phyloP scores from a whole-genome alignment of 2,888 invertebrate genomes.

The Oasisia sp. region DNA sequence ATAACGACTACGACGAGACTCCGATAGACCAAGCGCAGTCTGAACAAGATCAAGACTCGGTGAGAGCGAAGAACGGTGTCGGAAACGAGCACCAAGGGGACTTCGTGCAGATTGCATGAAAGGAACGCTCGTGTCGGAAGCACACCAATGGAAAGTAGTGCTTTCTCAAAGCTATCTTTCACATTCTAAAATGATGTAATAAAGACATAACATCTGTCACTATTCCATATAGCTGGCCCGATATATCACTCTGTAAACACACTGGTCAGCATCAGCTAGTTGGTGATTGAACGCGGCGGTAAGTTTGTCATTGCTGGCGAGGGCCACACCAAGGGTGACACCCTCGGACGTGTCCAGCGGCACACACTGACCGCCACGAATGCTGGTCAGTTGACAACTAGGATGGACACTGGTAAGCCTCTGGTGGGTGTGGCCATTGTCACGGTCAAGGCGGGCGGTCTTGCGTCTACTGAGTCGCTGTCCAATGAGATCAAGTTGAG shows the following conservation, averaged over 20 bases:
- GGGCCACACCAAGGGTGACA: slow-evolving; percentile 42
- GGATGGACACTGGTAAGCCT: slow-evolving; percentile 41
- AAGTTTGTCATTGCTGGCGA: slow-evolving; percentile 42
- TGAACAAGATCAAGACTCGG: too few relatives aligned
- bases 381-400: slow-evolving; percentile 42
- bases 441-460: slow-evolving; percentile 46
- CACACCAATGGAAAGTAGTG: too few relatives aligned
- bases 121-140: too few relatives aligned
- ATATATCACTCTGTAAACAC: too few relatives aligned
- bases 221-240: too few relatives aligned
- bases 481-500: slow-evolving; percentile 37
- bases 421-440: slow-evolving; percentile 37
- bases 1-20: not conserved
- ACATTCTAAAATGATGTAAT: too few relatives aligned
- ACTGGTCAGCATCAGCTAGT: slow-evolving; percentile 30
- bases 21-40: too few relatives aligned
- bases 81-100: too few relatives aligned
- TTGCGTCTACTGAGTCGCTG: slow-evolving; percentile 35
- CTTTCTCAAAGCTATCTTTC: too few relatives aligned
- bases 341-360: slow-evolving; percentile 41
- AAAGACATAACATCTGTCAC: too few relatives aligned
- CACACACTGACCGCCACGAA: slow-evolving; percentile 45
- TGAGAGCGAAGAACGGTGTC: too few relatives aligned
- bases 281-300: slow-evolving; percentile 47
- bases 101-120: too few relatives aligned